Percentiles rank a stretch among this genome's conserved stretches.
phyloP scores from a whole-genome alignment of 2,797 vertebrate species.

The Muraenolepis orangiensis region DNA sequence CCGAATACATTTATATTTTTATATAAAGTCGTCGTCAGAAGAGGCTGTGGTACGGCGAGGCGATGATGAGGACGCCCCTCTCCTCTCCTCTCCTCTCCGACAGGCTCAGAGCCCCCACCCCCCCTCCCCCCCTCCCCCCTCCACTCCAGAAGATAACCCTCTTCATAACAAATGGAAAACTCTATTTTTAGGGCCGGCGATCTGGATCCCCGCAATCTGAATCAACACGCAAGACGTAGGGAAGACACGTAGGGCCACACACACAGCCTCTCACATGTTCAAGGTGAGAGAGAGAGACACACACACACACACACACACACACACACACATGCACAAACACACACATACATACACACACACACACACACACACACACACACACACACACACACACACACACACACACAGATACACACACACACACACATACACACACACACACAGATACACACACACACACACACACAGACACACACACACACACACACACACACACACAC shows the following conservation, averaged over 20 bases:
- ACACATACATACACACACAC: too few relatives aligned
- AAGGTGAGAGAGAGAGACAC: background rate
- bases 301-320: too few relatives aligned
- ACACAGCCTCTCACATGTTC: background rate
- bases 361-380: too few relatives aligned
- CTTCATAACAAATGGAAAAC: background rate
- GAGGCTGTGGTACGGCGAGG: background rate
- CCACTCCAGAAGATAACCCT: background rate
- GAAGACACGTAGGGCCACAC: background rate
- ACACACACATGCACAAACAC: too few relatives aligned
- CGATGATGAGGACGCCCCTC: too few relatives aligned
- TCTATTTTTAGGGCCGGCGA: background rate
- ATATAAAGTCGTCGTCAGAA: conserved; percentile 1
- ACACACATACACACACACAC: background rate
- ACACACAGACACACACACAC: too few relatives aligned
- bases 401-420: background rate
- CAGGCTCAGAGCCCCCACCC: too few relatives aligned
- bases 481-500: too few relatives aligned
- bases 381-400: background rate
- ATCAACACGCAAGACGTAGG: too few relatives aligned
- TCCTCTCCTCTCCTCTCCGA: background rate
- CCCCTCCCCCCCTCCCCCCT: background rate
- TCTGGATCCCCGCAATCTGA: background rate
- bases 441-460: too few relatives aligned
- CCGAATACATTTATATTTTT: conserved; percentile 60